Percentiles rank a stretch among this genome's conserved stretches.
These are phyloP conservation scores for Hyperoplus lanceolatus DNA, from an alignment of 2,797 vertebrate species.

Conservation along the genomic window DNA sequence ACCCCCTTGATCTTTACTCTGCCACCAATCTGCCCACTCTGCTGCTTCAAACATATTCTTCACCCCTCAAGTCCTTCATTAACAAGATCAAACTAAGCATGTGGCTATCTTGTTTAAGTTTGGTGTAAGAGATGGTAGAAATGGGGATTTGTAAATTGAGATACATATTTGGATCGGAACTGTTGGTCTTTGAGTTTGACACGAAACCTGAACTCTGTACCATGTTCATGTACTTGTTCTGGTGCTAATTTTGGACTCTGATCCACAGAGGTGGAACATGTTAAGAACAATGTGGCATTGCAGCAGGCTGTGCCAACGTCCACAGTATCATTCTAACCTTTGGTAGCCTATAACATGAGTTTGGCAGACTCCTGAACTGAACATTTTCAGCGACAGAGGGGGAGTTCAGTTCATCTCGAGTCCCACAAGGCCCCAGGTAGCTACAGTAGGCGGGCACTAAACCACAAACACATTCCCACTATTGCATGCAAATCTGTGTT, in stretches of 20 bases:
- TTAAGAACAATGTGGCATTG: background rate
- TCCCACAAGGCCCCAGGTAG: background rate
- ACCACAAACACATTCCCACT: constrained; percentile 28
- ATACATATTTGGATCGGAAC: background rate
- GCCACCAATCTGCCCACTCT: constrained; percentile 31
- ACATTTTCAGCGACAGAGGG: background rate
- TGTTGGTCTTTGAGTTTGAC: background rate
- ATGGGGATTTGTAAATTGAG: background rate
- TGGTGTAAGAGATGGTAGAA: background rate
- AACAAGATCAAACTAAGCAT: constrained; percentile 1
- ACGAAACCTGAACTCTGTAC: background rate
- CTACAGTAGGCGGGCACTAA: background rate
- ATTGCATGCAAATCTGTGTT: constrained; percentile 34
- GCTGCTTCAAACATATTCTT: background rate
- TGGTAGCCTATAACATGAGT: background rate
- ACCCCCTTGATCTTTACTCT: constrained; percentile 25
- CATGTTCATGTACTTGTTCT: background rate
- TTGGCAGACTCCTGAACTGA: background rate
- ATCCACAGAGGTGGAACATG: background rate
- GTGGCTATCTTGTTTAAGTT: background rate
- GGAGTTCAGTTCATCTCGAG: background rate
- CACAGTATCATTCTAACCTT: too few species aligned
- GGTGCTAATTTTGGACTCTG: background rate
- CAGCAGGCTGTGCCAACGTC: background rate
- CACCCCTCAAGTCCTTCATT: background rate